Base-by-base conservation (phyloP, 1,140 invertebrate species). In the Penaeus indicus region DNA sequence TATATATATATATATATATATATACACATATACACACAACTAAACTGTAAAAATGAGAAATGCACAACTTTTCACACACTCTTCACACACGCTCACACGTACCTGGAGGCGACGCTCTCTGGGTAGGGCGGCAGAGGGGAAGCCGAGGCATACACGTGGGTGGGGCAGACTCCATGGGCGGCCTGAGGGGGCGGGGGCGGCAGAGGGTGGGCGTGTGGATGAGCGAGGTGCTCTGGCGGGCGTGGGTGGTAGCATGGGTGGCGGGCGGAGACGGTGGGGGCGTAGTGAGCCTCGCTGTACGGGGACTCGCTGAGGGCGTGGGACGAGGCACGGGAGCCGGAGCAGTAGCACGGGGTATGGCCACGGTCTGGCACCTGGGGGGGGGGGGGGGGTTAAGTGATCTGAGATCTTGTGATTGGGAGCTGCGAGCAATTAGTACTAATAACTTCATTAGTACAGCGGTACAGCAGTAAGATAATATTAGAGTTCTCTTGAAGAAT, bases 221-320 rank as follows among this genome's bases (percentile, higher is more conserved):
- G 86, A 21, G 63, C 47, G 61, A 25, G 85, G 27, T 88, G 81
- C 64, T 77, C 80, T 3, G 86, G 86, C 7, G 86, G 86, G 67
- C 69, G 86, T 5, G 42, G 22, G 69, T 22, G 84, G 84, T 78
- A 85, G 63, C 84, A 85, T 3, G 84, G 69, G 80, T 82, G 86
- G 32, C 79, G 84, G n/a, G 69, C 78, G 63, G 86, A 32, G 25
- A 88, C 54, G n/a, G 86, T 88, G 63, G 86, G 86, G n/a, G 86
- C 75, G 86, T 83, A 83, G 86, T 88, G 86, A 4, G 80, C 86
- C 80, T 88, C 86, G n/a, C 64, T 75, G 80, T 88, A 88, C 25
- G 75, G 54, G 42, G 84, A 85, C 60, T 85, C 84, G 22, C 84
- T 78, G 69, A 85, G 3, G 69, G 42, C 27, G 22, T 64, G 32